Base-by-base conservation (phyloP, 2,797 vertebrate genomes). In the Linurgus olivaceus region DNA sequence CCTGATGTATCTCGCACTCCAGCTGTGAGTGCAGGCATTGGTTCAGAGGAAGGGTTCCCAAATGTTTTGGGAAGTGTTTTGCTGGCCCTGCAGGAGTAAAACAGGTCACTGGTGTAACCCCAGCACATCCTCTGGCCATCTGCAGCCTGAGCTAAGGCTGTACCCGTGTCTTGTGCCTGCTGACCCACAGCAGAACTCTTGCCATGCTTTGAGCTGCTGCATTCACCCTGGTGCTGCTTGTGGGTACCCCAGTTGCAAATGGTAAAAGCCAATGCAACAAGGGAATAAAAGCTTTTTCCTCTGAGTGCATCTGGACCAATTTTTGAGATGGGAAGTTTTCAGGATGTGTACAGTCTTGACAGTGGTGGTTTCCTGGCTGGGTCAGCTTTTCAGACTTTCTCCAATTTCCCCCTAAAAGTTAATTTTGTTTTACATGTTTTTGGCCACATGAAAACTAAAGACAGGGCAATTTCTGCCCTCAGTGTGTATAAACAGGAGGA, bases 21-120 rank as follows among this genome's bases (percentile, higher is more conserved):
- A 5, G 2, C 26, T 20, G 37, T 5, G 17, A 5, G 31, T 0
- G 0, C 48, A 63, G 29, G 24, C 31, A 17, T 7, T 11, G 3
- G 44, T 11, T 3, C 6, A 28, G 48, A 40, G 47, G 38, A 50
- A 33, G 12, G 10, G 50, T 33, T 81, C 62, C 42, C n/a, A 20
- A 51, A 14, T 0, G 2, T 35, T 57, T 57, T 57, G 24, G 55
- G 23, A 35, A 33, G 28, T 0, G 3, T 52, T 72, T 45, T 65
- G 48, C 54, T 45, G 37, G 55, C 10, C 26, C 29, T 72, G 45
- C 52, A 47, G 45, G 5, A 42, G 16, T 42, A 9, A 29, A 50
- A 15, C 20, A 17, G 47, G 18, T 35, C 17, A 0, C 42, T 26
- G 66, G 8, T 1, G 1, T 31, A 10, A 45, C 52, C 19, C 6